Percentiles rank a stretch among this genome's conserved stretches.
Evolutionary conservation across 2,113 vertebrate genomes (phyloP).

Genomic region (Ophthalmotilapia sp.): DNA sequence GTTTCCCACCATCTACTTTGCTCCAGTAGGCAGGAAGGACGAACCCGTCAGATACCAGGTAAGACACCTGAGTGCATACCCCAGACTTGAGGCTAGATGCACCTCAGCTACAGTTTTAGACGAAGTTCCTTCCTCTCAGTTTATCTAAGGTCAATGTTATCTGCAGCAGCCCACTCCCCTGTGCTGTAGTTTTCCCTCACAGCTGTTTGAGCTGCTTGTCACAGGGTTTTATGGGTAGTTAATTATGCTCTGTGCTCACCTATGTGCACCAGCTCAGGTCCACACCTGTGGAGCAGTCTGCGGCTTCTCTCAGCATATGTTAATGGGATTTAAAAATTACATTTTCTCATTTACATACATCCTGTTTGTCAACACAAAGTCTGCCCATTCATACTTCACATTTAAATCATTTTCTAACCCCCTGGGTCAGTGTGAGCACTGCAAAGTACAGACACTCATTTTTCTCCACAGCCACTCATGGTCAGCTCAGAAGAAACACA

Average conservation of each 20-base stretch:
- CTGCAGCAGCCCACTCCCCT: background rate
- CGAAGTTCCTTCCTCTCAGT: background rate
- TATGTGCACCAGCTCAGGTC: background rate
- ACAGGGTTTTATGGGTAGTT: background rate
- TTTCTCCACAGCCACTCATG: background rate
- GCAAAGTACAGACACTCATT: background rate
- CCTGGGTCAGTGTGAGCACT: background rate
- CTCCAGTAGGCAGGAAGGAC: constrained; percentile 52
- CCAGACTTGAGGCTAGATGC: background rate
- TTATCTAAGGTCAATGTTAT: background rate
- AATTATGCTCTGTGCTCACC: background rate
- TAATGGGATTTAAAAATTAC: background rate
- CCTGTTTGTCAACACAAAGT: background rate
- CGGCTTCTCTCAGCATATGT: background rate
- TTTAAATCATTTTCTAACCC: background rate
- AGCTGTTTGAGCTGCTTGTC: background rate
- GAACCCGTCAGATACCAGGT: constrained; percentile 69
- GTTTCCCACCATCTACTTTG: constrained; percentile 72
- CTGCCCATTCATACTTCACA: background rate
- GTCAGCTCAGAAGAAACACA: background rate
- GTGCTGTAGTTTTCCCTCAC: background rate
- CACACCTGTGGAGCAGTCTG: background rate
- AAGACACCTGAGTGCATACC: background rate
- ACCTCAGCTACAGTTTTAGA: background rate
- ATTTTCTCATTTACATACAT: background rate